phyloP scores from a whole-genome alignment of 1,140 invertebrate species.

The Rhynchophorus ferrugineus region DNA sequence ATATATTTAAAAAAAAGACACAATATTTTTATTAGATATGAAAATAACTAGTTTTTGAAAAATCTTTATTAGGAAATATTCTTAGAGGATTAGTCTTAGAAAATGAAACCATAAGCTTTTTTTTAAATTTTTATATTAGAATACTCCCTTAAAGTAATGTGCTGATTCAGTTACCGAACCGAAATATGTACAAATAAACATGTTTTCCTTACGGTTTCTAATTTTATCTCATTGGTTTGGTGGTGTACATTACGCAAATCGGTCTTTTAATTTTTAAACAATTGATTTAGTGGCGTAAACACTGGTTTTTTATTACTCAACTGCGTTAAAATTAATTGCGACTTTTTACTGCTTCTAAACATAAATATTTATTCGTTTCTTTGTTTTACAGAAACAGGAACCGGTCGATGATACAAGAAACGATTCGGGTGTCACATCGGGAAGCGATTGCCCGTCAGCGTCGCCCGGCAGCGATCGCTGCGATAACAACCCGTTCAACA shows the following conservation, averaged over 20 bases:
- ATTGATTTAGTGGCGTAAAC: slow-evolving; percentile 18
- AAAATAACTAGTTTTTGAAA: too few species aligned
- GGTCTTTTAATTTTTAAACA: slow-evolving; percentile 19
- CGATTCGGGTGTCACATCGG: slow-evolving; percentile 37
- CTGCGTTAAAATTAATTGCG: slow-evolving; percentile 2
- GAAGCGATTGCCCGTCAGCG: slow-evolving; percentile 33
- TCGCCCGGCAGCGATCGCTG: slow-evolving; percentile 35
- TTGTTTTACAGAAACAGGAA: slow-evolving; percentile 40
- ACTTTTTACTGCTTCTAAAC: neutral
- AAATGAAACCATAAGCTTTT: too few species aligned
- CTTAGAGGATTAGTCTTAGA: too few species aligned
- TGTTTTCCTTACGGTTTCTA: slow-evolving; percentile 17
- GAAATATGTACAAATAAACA: slow-evolving; percentile 25
- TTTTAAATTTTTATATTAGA: too few species aligned
- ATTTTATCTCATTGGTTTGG: slow-evolving; percentile 11
- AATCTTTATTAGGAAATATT: too few species aligned
- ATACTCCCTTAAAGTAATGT: too few species aligned
- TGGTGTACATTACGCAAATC: slow-evolving; percentile 12
- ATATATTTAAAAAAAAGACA: too few species aligned
- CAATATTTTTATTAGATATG: too few species aligned
- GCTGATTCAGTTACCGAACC: too few species aligned
- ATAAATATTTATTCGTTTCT: slow-evolving; percentile 21
- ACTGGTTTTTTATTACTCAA: slow-evolving; percentile 15
- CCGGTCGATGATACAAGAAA: slow-evolving; percentile 35
- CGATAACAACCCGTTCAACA: slow-evolving; percentile 18